These are phyloP conservation scores for Chelidonichthys spinosus DNA, from an alignment of 2,797 vertebrate species.

Conservation along the genomic window DNA sequence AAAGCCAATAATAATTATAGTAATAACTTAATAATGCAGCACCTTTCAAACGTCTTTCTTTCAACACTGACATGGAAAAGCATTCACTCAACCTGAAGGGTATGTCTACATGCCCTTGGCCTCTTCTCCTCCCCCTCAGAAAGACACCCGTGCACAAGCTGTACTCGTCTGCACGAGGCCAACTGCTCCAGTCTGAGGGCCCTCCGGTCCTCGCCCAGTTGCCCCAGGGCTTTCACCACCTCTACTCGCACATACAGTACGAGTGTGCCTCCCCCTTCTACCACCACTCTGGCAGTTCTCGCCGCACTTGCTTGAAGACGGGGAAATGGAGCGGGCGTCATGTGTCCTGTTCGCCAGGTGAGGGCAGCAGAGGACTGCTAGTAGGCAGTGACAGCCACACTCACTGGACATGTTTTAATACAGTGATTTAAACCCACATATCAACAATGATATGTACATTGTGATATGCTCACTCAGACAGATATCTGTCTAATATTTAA, in stretches of 20 bases:
- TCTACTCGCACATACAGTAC: constrained; percentile 95
- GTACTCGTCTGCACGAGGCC: constrained; percentile 85
- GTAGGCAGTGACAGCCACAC: not conserved
- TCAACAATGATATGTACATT: not conserved
- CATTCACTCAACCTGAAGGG: constrained; percentile 48
- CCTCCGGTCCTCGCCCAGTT: constrained; percentile 84
- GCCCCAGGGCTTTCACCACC: constrained; percentile 89
- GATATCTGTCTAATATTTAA: not conserved
- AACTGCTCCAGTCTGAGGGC: constrained; percentile 70
- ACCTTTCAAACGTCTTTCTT: no score
- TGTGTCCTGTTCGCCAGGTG: constrained; percentile 95
- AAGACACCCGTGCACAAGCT: constrained; percentile 94
- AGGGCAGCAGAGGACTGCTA: constrained; percentile 77
- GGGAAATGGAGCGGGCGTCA: constrained; percentile 98
- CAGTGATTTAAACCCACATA: constrained; percentile 3
- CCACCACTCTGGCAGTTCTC: constrained; percentile 92
- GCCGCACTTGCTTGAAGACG: constrained; percentile 94
- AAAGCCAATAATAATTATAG: not conserved
- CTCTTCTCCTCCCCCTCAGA: constrained; percentile 75
- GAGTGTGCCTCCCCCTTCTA: constrained; percentile 94
- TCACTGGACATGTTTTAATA: not conserved
- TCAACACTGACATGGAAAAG: constrained; percentile 2
- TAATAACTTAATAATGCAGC: no score
- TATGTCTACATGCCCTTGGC: constrained; percentile 38
- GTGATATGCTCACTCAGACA: not conserved